These are phyloP conservation scores for Acleris laterana DNA, from an alignment of 2,888 invertebrate genomes.

Conservation along the genomic window DNA sequence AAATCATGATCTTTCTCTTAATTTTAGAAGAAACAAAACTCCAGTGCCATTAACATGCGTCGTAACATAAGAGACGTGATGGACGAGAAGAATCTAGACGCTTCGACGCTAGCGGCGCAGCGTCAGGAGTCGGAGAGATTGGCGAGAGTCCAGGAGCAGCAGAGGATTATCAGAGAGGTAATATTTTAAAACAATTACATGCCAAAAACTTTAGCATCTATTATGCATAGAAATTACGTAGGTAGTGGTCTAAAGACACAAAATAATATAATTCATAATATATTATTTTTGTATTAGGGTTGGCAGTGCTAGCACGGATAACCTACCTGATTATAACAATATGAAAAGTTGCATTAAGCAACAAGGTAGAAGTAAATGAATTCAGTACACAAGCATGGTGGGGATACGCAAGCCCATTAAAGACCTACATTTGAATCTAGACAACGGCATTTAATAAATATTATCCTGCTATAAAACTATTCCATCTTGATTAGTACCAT, in stretches of 20 bases:
- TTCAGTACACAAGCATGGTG: too few species aligned
- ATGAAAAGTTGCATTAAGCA: too few species aligned
- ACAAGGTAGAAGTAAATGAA: too few species aligned
- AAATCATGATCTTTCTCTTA: slow-evolving; percentile 13
- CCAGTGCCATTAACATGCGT: slow-evolving; percentile 86
- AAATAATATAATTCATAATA: too few species aligned
- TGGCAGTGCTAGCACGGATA: too few species aligned
- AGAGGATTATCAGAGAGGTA: slow-evolving; percentile 90
- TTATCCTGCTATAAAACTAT: too few species aligned
- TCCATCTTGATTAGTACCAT: too few species aligned
- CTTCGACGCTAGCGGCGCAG: slow-evolving; percentile 95
- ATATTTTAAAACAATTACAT: slow-evolving; percentile 7
- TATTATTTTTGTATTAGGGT: too few species aligned
- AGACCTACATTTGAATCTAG: too few species aligned
- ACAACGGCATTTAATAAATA: too few species aligned
- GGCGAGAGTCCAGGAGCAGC: slow-evolving; percentile 93
- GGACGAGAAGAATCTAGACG: slow-evolving; percentile 96
- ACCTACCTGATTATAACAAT: too few species aligned
- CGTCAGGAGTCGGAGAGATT: slow-evolving; percentile 95
- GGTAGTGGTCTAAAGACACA: background rate
- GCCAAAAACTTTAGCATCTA: background rate
- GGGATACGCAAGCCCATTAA: too few species aligned
- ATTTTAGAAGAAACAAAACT: slow-evolving; percentile 73
- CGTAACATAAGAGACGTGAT: slow-evolving; percentile 96
- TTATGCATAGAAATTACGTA: background rate